phyloP scores from a whole-genome alignment of 2,113 vertebrate genomes.

The Pongo abelii region DNA sequence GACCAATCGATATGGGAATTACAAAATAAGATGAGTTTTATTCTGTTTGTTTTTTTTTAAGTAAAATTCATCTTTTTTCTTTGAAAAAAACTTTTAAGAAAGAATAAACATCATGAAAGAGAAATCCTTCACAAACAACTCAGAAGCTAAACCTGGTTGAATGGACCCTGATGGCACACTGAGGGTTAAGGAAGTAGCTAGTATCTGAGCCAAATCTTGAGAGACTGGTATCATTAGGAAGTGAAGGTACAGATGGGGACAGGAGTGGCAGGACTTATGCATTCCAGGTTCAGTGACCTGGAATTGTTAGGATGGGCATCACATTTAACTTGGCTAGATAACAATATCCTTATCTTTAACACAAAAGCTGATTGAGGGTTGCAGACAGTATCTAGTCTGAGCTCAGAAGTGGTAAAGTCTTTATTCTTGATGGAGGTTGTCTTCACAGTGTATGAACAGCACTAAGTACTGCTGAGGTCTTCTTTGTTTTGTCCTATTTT shows the following conservation, averaged over 20 bases:
- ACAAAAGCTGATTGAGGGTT: neutral
- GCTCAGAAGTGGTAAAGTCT: neutral
- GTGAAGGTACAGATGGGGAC: neutral
- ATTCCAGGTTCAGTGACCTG: neutral
- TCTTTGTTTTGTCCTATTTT: neutral
- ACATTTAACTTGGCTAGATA: neutral
- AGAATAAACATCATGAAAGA: neutral
- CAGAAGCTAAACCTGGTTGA: neutral
- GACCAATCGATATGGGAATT: neutral
- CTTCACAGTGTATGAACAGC: fast-evolving
- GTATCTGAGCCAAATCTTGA: neutral
- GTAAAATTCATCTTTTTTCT: constrained; percentile 13
- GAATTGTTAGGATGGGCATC: too few relatives aligned
- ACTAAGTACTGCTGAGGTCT: neutral
- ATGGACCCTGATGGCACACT: neutral
- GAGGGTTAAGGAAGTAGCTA: neutral
- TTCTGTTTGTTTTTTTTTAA: neutral
- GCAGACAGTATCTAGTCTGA: neutral
- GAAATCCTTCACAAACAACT: neutral
- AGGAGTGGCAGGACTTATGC: neutral
- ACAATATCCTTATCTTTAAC: neutral
- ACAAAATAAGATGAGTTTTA: neutral
- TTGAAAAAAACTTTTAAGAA: neutral
- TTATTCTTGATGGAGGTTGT: neutral
- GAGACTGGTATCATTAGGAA: fast-evolving